Evolutionary conservation across 1,140 invertebrate species (phyloP).

Genomic region (Trachymyrmex septentrionalis): DNA sequence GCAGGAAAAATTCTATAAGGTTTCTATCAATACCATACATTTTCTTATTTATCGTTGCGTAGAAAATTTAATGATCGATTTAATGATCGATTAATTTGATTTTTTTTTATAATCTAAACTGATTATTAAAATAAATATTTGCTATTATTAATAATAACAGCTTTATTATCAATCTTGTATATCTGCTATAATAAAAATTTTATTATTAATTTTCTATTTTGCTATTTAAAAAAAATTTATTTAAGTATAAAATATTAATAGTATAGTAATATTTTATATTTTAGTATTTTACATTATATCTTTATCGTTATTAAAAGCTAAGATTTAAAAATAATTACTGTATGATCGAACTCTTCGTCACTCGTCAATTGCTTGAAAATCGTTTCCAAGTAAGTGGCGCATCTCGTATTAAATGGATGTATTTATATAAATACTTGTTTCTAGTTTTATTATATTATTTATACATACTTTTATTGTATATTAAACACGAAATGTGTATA

Average conservation of each 20-base stretch:
- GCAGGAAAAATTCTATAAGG: background rate
- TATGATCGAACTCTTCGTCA: too few species aligned
- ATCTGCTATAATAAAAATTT: background rate
- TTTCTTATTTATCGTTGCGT: background rate
- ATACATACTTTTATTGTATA: too few species aligned
- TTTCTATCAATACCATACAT: background rate
- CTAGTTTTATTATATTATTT: too few species aligned
- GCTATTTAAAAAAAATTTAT: background rate
- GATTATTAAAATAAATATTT: background rate
- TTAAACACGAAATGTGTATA: too few species aligned
- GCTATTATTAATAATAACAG: background rate
- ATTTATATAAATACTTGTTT: too few species aligned
- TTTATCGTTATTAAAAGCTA: too few species aligned
- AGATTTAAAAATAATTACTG: too few species aligned
- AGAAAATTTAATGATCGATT: conserved; percentile 24
- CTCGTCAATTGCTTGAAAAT: too few species aligned
- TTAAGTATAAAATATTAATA: background rate
- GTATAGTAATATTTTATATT: too few species aligned
- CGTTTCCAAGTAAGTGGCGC: too few species aligned
- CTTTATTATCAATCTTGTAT: background rate
- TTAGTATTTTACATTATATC: too few species aligned
- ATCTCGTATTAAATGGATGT: too few species aligned
- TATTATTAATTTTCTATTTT: background rate
- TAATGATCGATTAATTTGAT: background rate
- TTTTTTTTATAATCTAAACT: background rate